phyloP scores from a whole-genome alignment of 92 coral and sea anemone species.

The Heteractis magnifica region DNA sequence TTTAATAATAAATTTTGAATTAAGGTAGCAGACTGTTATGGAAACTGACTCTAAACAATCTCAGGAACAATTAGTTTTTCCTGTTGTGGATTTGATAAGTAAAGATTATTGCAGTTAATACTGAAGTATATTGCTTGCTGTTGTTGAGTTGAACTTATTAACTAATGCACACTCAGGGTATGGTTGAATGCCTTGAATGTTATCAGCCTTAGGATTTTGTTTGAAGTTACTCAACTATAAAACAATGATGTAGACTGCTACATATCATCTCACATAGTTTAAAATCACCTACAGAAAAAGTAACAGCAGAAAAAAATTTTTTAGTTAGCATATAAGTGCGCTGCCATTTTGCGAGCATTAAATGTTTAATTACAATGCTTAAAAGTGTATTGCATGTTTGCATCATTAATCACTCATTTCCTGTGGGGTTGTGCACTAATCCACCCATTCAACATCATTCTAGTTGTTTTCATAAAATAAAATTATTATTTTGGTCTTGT shows the following conservation, averaged over 20 bases:
- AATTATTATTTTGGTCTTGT: too few species aligned
- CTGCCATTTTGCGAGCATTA: neutral
- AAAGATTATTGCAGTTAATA: too few species aligned
- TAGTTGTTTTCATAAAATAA: too few species aligned
- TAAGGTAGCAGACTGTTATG: too few species aligned
- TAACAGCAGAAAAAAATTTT: too few species aligned
- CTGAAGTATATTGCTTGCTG: too few species aligned
- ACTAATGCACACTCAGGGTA: neutral
- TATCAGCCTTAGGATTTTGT: neutral
- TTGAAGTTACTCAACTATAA: neutral
- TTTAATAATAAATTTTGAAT: too few species aligned
- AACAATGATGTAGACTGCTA: neutral
- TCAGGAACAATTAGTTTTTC: too few species aligned
- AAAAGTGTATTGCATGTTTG: neutral
- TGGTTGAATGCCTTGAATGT: neutral
- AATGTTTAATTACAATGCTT: neutral
- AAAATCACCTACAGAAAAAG: too few species aligned
- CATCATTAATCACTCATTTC: neutral
- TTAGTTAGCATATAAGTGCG: neutral
- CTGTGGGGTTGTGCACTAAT: neutral
- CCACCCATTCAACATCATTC: neutral
- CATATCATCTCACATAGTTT: neutral
- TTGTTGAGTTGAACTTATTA: too few species aligned
- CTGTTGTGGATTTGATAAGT: too few species aligned
- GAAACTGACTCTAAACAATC: too few species aligned